phyloP scores from a whole-genome alignment of 2,113 vertebrate species.

The Acrocephalus arundinaceus region DNA sequence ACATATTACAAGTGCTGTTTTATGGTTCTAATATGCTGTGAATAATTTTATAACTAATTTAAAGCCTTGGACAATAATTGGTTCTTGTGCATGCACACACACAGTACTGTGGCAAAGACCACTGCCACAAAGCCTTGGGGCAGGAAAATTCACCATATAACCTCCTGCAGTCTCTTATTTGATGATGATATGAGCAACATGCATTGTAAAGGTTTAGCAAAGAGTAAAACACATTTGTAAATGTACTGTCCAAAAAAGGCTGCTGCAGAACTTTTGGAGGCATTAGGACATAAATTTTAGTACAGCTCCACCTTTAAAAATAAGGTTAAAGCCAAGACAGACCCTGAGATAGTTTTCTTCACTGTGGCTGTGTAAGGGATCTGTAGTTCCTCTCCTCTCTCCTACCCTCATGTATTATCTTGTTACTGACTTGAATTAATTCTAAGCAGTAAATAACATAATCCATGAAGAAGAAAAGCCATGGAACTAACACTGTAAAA shows the following conservation, averaged over 20 bases:
- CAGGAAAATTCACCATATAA: not conserved
- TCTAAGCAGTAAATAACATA: not conserved
- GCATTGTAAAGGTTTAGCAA: not conserved
- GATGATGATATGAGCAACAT: not conserved
- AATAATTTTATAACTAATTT: constrained; percentile 67
- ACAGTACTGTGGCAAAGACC: not conserved
- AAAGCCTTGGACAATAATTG: constrained; percentile 53
- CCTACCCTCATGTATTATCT: too few species aligned
- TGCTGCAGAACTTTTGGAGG: not conserved
- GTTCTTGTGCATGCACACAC: not conserved
- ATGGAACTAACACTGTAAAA: not conserved
- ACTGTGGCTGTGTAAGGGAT: not conserved
- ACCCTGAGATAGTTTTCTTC: not conserved
- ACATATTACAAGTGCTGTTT: constrained; percentile 36
- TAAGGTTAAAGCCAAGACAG: not conserved
- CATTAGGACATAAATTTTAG: not conserved
- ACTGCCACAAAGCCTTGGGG: not conserved
- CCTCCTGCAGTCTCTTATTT: not conserved
- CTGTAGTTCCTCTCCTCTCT: not conserved
- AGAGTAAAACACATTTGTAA: not conserved
- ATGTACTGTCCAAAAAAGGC: not conserved
- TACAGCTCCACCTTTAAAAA: not conserved
- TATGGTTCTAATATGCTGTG: constrained; percentile 60
- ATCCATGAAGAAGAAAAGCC: not conserved
- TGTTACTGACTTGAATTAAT: not conserved